A percentile compares a stretch with the other conserved stretches of the same genome.
These are phyloP conservation scores for Marronus borbonicus DNA, from an alignment of 2,888 invertebrate species.

Conservation along the genomic window DNA sequence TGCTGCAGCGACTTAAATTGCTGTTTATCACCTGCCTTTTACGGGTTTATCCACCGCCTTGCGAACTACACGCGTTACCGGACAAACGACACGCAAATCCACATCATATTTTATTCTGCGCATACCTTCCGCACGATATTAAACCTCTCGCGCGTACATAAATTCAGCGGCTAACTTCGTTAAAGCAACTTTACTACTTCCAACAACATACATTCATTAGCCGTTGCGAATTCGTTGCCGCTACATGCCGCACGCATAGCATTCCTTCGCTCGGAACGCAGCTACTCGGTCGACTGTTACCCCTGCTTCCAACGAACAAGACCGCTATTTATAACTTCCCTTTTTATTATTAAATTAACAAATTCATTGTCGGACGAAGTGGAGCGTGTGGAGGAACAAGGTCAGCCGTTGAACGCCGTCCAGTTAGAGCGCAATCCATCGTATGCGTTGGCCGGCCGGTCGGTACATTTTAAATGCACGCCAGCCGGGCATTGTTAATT, in stretches of 20 bases:
- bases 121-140: constrained; percentile 5
- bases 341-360: constrained; percentile 20
- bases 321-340: constrained; percentile 14
- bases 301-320: background rate
- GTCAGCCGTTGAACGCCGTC: too few relatives aligned
- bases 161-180: constrained; percentile 17
- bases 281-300: background rate
- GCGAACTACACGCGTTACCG: too few relatives aligned
- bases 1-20: too few relatives aligned
- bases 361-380: background rate
- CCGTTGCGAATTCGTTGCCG: background rate
- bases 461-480: too few relatives aligned
- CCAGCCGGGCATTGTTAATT: too few relatives aligned
- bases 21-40: too few relatives aligned
- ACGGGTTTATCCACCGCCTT: too few relatives aligned
- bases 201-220: constrained; percentile 23
- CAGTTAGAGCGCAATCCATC: too few relatives aligned
- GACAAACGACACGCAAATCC: background rate
- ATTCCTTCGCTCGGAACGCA: background rate
- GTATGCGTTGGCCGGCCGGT: too few relatives aligned
- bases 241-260: background rate
- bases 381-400: background rate
- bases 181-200: constrained; percentile 24
- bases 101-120: background rate
- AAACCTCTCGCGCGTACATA: background rate